Conservation (phyloP, 2,888 invertebrate genomes). For the Cistogaster globosa region DNA sequence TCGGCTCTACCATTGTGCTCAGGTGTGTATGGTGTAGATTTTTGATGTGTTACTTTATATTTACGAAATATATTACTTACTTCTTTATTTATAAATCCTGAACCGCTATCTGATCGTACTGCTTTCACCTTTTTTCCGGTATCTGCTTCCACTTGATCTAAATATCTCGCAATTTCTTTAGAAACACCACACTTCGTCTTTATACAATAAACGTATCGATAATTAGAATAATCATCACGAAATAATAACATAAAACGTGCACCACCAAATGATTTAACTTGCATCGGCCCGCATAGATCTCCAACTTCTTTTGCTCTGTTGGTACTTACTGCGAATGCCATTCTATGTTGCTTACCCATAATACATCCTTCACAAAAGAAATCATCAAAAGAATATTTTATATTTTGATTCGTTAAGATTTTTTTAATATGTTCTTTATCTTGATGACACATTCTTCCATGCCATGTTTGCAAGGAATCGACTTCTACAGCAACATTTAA, state of each 20-base stretch:
- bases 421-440: constrained; percentile 69
- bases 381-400: constrained; percentile 44
- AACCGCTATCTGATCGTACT: constrained; percentile 75
- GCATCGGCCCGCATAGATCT: constrained; percentile 71
- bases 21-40: constrained; percentile 75
- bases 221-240: constrained; percentile 71
- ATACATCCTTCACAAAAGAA: constrained; percentile 67
- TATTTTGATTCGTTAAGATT: constrained; percentile 41
- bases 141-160: constrained; percentile 72
- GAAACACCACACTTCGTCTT: constrained; percentile 67
- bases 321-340: too few species aligned
- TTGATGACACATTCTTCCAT: constrained; percentile 73
- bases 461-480: constrained; percentile 71
- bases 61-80: constrained; percentile 59
- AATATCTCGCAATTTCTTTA: constrained; percentile 40
- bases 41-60: constrained; percentile 47
- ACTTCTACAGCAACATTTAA: constrained; percentile 19
- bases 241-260: constrained; percentile 71
- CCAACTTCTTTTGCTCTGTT: too few species aligned
- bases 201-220: constrained; percentile 44
- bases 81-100: constrained; percentile 74
- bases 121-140: constrained; percentile 69
- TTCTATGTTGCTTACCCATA: too few species aligned
- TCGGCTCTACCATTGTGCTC: constrained; percentile 66
- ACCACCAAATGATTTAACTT: constrained; percentile 68